Evolutionary conservation across 2,113 vertebrate genomes (phyloP), one percentile per base, ranked within the genome.

Genomic region (Rhea americana): DNA sequence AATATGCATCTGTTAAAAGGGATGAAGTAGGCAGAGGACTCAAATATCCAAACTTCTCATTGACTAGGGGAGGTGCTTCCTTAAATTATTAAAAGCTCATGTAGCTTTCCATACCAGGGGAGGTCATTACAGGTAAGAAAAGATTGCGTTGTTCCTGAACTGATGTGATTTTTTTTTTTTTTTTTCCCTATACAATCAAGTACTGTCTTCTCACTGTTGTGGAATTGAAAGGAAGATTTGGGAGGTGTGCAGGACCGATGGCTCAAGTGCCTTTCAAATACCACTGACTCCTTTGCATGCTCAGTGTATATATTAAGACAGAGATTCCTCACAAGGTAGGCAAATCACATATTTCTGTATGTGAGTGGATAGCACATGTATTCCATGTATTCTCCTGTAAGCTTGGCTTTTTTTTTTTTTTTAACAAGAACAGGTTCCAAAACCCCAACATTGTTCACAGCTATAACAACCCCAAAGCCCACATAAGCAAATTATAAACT

Each of bases 31-130:
- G 18, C 17, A 66, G 25, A 48, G 79, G 5, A 80, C 22, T 10
- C 7, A 26, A 59, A 48, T 8, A 56, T 55, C 37, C 12, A 56
- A 13, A 9, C 3, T 20, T 9, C 4, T 79, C 0, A 0, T 67
- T 79, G 32, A 26, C 11, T 56, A 22, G 8, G 9, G 35, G 5
- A 68, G 18, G 1, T 25, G 19, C 26, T 53, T 79, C 41, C 43
- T 25, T 77, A 66, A 86, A 20, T 7, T 37, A 24, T 4, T 47
- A 35, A 25, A 84, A 77, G 7, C 24, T 91, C 5, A 3, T 53
- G n/a, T 63, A 37, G 7, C 61, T 91, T 81, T 13, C 22, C 7
- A 8, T 78, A 10, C 9, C 8, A 32, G 18, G 20, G 62, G 26
- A 75, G 5, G 4, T 39, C 15, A 71, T 84, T 28, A 55, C 16